Conservation (phyloP, 2,888 invertebrate species). For the Metalampra italica region DNA sequence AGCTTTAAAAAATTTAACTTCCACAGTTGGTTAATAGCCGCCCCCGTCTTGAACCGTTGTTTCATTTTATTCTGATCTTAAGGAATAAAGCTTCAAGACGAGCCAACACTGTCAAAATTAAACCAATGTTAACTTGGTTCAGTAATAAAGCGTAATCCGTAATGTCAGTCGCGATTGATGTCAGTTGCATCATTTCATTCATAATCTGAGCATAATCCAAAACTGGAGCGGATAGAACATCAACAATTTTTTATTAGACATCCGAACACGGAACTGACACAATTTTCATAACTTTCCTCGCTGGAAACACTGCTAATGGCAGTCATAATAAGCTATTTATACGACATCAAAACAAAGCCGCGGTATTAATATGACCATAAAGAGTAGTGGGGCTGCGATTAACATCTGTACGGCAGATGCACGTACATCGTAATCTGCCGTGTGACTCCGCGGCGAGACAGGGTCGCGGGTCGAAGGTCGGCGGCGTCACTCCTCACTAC, state of each 20-base stretch:
- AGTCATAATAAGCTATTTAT: constrained; percentile 59
- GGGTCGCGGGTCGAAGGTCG: constrained; percentile 39
- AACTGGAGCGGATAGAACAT: background rate
- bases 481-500: constrained; percentile 6
- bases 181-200: background rate
- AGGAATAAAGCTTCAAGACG: too few species aligned
- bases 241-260: constrained; percentile 8
- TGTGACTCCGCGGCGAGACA: constrained; percentile 22
- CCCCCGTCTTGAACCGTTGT: too few species aligned
- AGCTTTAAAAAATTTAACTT: too few species aligned
- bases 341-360: constrained; percentile 56
- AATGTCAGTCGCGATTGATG: too few species aligned
- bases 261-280: constrained; percentile 57
- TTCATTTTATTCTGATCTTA: too few species aligned
- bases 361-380: constrained; percentile 45
- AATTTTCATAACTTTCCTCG: constrained; percentile 34
- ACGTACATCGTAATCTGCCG: constrained; percentile 45
- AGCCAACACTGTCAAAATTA: too few species aligned
- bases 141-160: too few species aligned
- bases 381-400: constrained; percentile 48
- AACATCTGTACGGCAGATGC: constrained; percentile 57
- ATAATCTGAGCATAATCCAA: background rate
- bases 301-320: constrained; percentile 33
- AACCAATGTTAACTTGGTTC: too few species aligned
- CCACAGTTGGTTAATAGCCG: too few species aligned